Base-by-base conservation (phyloP, 2,888 invertebrate species). In the Idaea biselata region DNA sequence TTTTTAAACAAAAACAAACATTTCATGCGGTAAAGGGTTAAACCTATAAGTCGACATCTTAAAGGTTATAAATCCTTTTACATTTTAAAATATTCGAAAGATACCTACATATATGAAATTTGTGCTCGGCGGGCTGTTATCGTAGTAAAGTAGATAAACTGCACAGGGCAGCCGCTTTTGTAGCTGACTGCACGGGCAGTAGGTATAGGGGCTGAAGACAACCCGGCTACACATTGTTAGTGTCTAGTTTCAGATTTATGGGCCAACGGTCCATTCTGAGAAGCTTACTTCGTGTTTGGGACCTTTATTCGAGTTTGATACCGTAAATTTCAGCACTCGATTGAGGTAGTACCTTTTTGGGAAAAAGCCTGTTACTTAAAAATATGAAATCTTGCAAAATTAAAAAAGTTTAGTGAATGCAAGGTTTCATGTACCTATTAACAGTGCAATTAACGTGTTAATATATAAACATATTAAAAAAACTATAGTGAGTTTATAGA, bases 171-270 rank as follows among this genome's bases (percentile, higher is more conserved):
- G 44, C 66, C 58, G n/a, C 58, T 58, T 44, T 44, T 44, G 44
- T 44, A 44, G 58, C 58, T 3, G 58, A 44, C 58, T 7, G 60
- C 60, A 62, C 56, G 55, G 58, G 58, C 53, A 62, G 62, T 64
- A 65, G 59, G 61, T 44, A 44, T 61, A 65, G 61, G 59, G 62
- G 66, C 67, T 58, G 66, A 72, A 73, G 73, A 78, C 76, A 75
- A 73, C 75, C 74, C 68, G 69, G 76, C 74, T 74, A 78, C 79
- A 81, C 78, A 78, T 76, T 77, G 79, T 80, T 77, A 79, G 77
- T 76, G 80, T 77, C 77, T 73, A 66, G 64, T 62, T 66, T 57
- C 55, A 79, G 79, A 82, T 82, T 82, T 82, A 82, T 80, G 73
- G 69, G 66, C 60, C 57, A 63, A 70, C 71, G 74, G 75, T 77